Evolutionary conservation across 2,888 invertebrate genomes (phyloP).

Genomic region (Chaetogeoica ovagalla): DNA sequence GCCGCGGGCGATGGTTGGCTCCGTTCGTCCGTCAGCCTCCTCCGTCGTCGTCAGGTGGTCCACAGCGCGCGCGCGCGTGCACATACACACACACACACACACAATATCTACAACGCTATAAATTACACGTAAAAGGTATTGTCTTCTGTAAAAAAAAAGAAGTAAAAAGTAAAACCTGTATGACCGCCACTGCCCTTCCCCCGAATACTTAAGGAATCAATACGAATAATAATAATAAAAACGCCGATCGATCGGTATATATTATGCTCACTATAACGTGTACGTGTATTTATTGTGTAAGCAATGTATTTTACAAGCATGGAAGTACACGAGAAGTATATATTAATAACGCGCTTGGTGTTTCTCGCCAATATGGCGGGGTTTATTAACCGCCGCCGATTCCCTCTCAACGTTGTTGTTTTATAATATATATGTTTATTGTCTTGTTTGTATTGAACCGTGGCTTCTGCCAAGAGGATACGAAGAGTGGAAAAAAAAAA

Average conservation of each 20-base stretch:
- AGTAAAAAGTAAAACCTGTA: constrained; percentile 26
- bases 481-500: neutral
- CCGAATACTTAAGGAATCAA: constrained; percentile 33
- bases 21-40: neutral
- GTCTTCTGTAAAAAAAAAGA: constrained; percentile 34
- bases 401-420: too few species aligned
- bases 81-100: too few species aligned
- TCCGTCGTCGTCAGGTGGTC: neutral
- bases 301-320: too few species aligned
- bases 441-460: too few species aligned
- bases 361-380: neutral
- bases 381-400: neutral
- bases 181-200: constrained; percentile 21
- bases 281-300: neutral
- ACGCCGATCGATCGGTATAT: neutral
- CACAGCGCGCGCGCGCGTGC: neutral
- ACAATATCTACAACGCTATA: constrained; percentile 29
- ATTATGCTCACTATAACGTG: neutral
- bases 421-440: too few species aligned
- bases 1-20: constrained; percentile 19
- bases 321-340: too few species aligned
- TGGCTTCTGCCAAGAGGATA: too few species aligned
- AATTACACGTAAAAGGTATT: constrained; percentile 44
- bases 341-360: neutral
- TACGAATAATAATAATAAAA: constrained; percentile 22